Evolutionary conservation across 2,113 vertebrate genomes (phyloP).

Genomic region (Pyxicephalus adspersus): DNA sequence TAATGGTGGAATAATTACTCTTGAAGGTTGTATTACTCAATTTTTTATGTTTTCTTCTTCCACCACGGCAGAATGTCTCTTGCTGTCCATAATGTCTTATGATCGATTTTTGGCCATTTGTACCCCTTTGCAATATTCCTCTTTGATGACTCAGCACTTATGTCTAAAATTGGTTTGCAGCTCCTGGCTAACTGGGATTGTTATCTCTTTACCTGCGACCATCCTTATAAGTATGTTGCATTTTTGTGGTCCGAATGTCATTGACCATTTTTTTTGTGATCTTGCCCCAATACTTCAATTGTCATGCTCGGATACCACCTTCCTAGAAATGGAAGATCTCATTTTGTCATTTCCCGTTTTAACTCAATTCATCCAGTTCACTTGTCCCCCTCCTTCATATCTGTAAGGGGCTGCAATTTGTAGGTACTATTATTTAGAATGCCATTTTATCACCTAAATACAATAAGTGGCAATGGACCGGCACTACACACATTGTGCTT

Average conservation of each 20-base stretch:
- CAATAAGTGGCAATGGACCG: no score
- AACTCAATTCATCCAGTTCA: no score
- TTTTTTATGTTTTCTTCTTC: conserved; percentile 54
- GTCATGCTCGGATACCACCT: background rate
- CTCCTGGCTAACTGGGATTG: conserved; percentile 60
- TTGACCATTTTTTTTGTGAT: conserved; percentile 61
- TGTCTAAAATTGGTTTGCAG: fast-evolving
- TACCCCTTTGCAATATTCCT: background rate
- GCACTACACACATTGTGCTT: no score
- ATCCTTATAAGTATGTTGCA: conserved; percentile 24
- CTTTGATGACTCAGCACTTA: fast-evolving
- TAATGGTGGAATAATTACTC: background rate
- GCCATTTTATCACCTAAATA: no score
- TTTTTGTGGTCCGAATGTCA: background rate
- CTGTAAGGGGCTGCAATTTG: no score
- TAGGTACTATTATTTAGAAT: no score
- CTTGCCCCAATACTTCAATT: conserved; percentile 45
- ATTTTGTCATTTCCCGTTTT: background rate
- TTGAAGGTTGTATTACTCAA: conserved; percentile 37
- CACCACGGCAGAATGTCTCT: fast-evolving
- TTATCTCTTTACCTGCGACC: conserved; percentile 10
- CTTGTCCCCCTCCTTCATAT: no score
- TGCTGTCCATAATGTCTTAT: conserved; percentile 59
- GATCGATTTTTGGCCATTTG: conserved; percentile 51
- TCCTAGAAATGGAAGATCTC: background rate